Evolutionary conservation across 2,888 invertebrate genomes (phyloP).

Genomic region (Leptogaster cylindrica): DNA sequence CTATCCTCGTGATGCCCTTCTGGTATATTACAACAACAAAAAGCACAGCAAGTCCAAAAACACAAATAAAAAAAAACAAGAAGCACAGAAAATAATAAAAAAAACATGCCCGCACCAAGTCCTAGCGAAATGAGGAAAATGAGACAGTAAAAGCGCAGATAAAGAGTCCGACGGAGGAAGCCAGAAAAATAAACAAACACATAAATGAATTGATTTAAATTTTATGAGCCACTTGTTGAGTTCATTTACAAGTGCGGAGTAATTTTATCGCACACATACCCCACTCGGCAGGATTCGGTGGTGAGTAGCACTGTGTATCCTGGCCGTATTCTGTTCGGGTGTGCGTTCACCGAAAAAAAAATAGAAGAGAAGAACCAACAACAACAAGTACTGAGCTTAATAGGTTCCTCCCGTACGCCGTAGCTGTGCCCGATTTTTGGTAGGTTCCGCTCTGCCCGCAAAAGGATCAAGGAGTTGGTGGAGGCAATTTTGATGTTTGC

Average conservation of each 20-base stretch:
- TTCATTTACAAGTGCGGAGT: conserved; percentile 47
- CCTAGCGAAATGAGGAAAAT: conserved; percentile 24
- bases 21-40: conserved; percentile 28
- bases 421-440: conserved; percentile 23
- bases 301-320: conserved; percentile 23
- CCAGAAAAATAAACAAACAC: conserved; percentile 47
- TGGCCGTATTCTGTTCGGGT: conserved; percentile 18
- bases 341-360: conserved; percentile 15
- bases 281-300: not conserved
- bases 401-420: conserved; percentile 10
- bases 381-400: conserved; percentile 36
- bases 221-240: conserved; percentile 53
- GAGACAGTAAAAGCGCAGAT: conserved; percentile 31
- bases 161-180: conserved; percentile 32
- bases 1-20: conserved; percentile 9
- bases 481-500: conserved; percentile 40
- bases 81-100: not conserved
- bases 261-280: conserved; percentile 42
- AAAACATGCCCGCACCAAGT: not conserved
- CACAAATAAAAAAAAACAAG: conserved; percentile 25
- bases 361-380: too few relatives aligned
- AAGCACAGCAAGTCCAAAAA: conserved; percentile 19
- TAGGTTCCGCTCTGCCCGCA: conserved; percentile 15
- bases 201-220: conserved; percentile 54
- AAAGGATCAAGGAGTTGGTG: conserved; percentile 3